Evolutionary conservation across 2,888 invertebrate species (phyloP).

Genomic region (Apotomis turbidana): DNA sequence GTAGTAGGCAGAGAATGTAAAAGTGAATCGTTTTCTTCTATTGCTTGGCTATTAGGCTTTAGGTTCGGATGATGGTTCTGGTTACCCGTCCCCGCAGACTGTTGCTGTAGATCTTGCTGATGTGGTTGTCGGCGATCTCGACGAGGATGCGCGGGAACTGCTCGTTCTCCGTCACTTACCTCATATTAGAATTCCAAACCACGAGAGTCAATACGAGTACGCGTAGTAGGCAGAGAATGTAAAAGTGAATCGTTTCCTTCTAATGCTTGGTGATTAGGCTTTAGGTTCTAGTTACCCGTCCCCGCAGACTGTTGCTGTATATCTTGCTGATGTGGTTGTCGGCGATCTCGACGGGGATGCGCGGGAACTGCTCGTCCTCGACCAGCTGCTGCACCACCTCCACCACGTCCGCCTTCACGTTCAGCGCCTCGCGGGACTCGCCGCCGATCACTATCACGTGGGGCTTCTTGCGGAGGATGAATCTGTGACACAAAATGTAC

Average conservation of each 20-base stretch:
- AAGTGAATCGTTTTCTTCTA: too few relatives aligned
- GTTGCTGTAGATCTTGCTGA: constrained; percentile 96
- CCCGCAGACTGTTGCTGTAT: constrained; percentile 95
- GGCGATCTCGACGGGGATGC: constrained; percentile 94
- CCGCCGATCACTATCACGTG: constrained; percentile 96
- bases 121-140: constrained; percentile 96
- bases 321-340: constrained; percentile 97
- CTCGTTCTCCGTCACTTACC: constrained; percentile 86
- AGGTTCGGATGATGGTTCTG: constrained; percentile 28
- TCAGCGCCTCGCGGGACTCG: constrained; percentile 94
- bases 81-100: constrained; percentile 91
- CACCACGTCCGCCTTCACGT: constrained; percentile 90
- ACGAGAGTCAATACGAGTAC: too few relatives aligned
- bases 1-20: too few relatives aligned
- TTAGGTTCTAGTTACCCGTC: constrained; percentile 77
- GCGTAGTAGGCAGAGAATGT: too few relatives aligned
- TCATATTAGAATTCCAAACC: too few relatives aligned
- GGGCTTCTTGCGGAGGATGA: constrained; percentile 95
- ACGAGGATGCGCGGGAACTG: constrained; percentile 94
- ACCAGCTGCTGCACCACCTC: constrained; percentile 89
- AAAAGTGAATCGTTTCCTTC: too few relatives aligned
- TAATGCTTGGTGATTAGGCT: too few relatives aligned
- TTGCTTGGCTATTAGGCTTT: constrained; percentile 13
- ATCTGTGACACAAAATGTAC: constrained; percentile 76
- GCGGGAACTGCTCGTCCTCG: constrained; percentile 93